Conservation (phyloP, 2,113 vertebrate species). For the Romanogobio albipinnatus region DNA sequence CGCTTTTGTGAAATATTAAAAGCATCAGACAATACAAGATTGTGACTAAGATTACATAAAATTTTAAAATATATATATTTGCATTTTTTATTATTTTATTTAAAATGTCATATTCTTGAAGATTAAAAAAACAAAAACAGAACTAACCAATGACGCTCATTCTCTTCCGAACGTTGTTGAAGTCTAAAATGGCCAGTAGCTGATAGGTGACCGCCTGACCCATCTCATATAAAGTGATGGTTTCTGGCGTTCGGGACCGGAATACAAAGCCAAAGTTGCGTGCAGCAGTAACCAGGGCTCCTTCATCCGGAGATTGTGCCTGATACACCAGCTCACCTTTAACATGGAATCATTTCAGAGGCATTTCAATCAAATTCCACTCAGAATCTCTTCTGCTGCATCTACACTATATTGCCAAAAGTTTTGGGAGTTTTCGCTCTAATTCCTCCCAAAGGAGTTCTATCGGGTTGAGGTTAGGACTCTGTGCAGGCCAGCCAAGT, state of each 20-base stretch:
- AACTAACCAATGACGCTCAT: slow-evolving; percentile 80
- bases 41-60: not conserved
- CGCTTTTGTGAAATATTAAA: slow-evolving; percentile 11
- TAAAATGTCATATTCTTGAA: not conserved
- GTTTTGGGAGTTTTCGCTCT: too few species aligned
- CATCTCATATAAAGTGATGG: slow-evolving; percentile 78
- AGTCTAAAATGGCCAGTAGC: slow-evolving; percentile 79
- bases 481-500: too few species aligned
- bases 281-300: slow-evolving; percentile 78
- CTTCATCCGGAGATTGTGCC: slow-evolving; percentile 81
- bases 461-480: too few species aligned
- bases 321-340: slow-evolving; percentile 77
- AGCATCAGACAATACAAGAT: not conserved
- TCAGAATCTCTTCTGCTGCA: not conserved
- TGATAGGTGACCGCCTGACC: slow-evolving; percentile 75
- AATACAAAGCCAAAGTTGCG: slow-evolving; percentile 79
- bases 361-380: not conserved
- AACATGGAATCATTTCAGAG: slow-evolving; percentile 11
- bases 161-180: slow-evolving; percentile 79
- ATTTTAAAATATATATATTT: not conserved
- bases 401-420: not conserved
- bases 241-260: slow-evolving; percentile 78
- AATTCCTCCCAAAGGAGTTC: too few species aligned
- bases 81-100: not conserved
- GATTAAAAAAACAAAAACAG: not conserved